Conservation (phyloP, 2,113 vertebrate species). For the western clawed frog (Xenopus tropicalis) region UCB_Xtro_10.0 CM004444.2:14204001-14204500, state of each 20-base stretch:
- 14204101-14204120: constrained; percentile 82
- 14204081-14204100: constrained; percentile 85
- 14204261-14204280: no score
- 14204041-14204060: constrained; percentile 84
- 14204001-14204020: constrained; percentile 93
- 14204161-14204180: constrained; percentile 93
- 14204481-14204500: constrained; percentile 30
- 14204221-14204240: constrained; percentile 69
- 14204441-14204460: constrained; percentile 65
- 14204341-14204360: constrained; percentile 44
- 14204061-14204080: constrained; percentile 92
- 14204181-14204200: constrained; percentile 98
- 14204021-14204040: constrained; percentile 93
- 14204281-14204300: background rate
- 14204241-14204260: constrained; percentile 47
- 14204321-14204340: constrained; percentile 41
- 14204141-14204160: constrained; percentile 65
- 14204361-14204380: constrained; percentile 60
- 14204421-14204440: constrained; percentile 68
- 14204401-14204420: constrained; percentile 84
- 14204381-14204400: constrained; percentile 98
- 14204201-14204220: constrained; percentile 54
- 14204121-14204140: constrained; percentile 66
- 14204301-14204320: no score
- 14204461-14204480: constrained; percentile 47